Evolutionary conservation across 1,140 invertebrate genomes (phyloP).

Genomic region (Neotoxoptera formosana): DNA sequence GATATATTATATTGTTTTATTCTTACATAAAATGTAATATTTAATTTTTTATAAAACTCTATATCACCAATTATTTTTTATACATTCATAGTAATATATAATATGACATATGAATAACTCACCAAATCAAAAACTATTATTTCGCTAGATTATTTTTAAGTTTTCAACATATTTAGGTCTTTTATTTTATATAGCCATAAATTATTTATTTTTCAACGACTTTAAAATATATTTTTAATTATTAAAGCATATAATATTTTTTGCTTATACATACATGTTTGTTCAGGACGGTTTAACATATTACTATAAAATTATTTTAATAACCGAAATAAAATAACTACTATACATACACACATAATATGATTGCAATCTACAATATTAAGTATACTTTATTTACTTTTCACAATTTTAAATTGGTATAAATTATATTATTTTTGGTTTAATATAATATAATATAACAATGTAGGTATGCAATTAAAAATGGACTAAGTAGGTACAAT

Average conservation of each 20-base stretch:
- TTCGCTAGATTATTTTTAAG: neutral
- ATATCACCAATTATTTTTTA: neutral
- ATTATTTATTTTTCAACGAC: neutral
- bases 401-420: neutral
- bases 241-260: neutral
- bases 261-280: neutral
- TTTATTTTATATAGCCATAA: neutral
- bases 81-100: neutral
- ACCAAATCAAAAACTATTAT: neutral
- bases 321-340: neutral
- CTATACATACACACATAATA: neutral
- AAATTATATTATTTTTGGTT: neutral
- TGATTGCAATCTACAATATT: slow-evolving; percentile 6
- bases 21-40: neutral
- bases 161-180: neutral
- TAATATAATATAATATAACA: neutral
- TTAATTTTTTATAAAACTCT: too few species aligned
- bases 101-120: neutral
- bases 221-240: neutral
- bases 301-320: neutral
- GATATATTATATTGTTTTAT: neutral
- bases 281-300: neutral
- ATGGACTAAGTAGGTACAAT: neutral
- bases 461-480: neutral
- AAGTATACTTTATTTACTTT: slow-evolving; percentile 1